Evolutionary conservation across 1,140 invertebrate species (phyloP), one percentile per base, ranked within the genome.

Genomic region (Gryllus bimaculatus): DNA sequence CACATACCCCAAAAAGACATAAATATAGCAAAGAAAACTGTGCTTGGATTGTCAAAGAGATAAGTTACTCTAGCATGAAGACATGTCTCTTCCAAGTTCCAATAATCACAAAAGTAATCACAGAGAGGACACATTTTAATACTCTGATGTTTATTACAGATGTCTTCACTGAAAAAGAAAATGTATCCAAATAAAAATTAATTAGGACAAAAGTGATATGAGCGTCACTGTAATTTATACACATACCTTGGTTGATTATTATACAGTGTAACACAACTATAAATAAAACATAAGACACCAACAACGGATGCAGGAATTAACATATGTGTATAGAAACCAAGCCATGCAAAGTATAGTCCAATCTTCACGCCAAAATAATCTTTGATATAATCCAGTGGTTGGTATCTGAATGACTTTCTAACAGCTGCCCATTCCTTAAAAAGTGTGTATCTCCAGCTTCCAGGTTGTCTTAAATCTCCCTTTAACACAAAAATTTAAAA

Each of bases 301-400:
- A 96, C 91, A 77, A 96, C 84, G 7, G 95, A 93, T 5, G 96
- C 93, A 7, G 94, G 90, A n/a, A 96, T 90, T 79, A 99, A 85
- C 92, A 97, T 95, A 75, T 93, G 92, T 0, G 97, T 99, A 84
- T 99, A 99, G 86, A 95, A 99, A 54, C 97, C 97, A 21, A 99
- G 87, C 97, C 97, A 99, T 8, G 96, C 96, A 85, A 99, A 99
- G 85, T 99, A 99, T 66, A 97, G 86, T 18, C 21, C 79, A 48
- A 80, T 78, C 88, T 97, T 98, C 48, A 97, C 95, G 12, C 96
- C 96, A 88, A 98, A 97, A 86, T 98, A 98, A 80, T 94, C 91
- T 83, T 93, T 93, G 79, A 97, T 47, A 82, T 97, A 92, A 85
- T 97, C 94, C 47, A 98, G 86, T 0, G 96, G 96, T 84, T 98